Evolutionary conservation across 2,797 vertebrate species (phyloP).

Genomic region (Rhyacichthys aspro): DNA sequence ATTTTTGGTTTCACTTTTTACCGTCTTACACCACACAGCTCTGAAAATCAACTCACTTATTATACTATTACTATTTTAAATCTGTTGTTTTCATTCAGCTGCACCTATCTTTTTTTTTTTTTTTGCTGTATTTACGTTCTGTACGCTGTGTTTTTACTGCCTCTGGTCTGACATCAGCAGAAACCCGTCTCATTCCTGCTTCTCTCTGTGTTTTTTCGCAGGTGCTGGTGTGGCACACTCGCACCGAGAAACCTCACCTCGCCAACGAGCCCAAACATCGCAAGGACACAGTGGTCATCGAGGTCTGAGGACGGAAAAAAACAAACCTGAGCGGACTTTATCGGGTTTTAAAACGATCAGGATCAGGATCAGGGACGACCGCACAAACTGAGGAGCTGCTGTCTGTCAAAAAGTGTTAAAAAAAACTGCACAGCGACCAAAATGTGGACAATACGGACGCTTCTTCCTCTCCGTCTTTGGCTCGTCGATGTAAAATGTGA

Average conservation of each 20-base stretch:
- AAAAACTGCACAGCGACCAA: constrained; percentile 18
- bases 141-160: background rate
- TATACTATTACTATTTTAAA: no score
- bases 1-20: no score
- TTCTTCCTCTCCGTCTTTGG: constrained; percentile 26
- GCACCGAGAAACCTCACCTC: constrained; percentile 96
- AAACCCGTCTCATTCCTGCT: constrained; percentile 18
- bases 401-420: constrained; percentile 34
- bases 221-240: constrained; percentile 99
- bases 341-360: no score
- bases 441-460: constrained; percentile 30
- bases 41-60: no score
- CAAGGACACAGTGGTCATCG: constrained; percentile 90
- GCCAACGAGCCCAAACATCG: constrained; percentile 92
- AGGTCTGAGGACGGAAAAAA: constrained; percentile 82
- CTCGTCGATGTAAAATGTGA: constrained; percentile 37
- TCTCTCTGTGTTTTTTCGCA: constrained; percentile 48
- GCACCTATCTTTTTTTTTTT: background rate
- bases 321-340: background rate
- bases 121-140: constrained; percentile 7
- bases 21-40: no score
- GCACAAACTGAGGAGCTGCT: background rate
- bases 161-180: constrained; percentile 4
- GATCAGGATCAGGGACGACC: no score
- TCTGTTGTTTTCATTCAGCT: no score